Base-by-base conservation (phyloP, 2,797 vertebrate species). In the Nyctibius grandis region DNA sequence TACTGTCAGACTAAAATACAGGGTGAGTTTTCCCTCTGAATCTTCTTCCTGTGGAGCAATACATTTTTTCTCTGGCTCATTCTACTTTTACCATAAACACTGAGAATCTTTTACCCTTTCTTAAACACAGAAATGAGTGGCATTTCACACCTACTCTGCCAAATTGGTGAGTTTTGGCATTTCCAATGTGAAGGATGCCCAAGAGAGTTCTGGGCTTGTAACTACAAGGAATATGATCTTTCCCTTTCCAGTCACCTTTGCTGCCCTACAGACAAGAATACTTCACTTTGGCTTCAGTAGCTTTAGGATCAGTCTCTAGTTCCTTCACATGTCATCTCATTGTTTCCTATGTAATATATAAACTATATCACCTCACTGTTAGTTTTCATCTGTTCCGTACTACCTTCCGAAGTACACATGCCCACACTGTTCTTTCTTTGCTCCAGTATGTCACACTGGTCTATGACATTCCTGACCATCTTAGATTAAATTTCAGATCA, bases 381-480 rank as follows among this genome's bases (percentile, higher is more conserved):
- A 34, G 19, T 74, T 73, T 80, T 40, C 5, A 53, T 34, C 5
- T 73, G 3, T 68, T 80, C 29, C 9, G 5, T 47, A 10, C 20
- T 72, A 12, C 12, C 9, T 48, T 81, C 18, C 1, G 3, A 60
- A 45, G 15, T 21, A 40, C 0, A 2, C 5, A 5, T 28, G n/a
- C 22, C 18, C 26, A 54, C 34, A 5, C 2, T 56, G 2, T 21
- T 65, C 12, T 84, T 42, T 42, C 20, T 33, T 28, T 69, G 10
- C 19, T 92, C 15, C 50, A 33, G 2, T 12, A 17, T 14, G 19
- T 20, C 34, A 33, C 29, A 21, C 1, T 9, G 9, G 6, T 40
- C 63, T 85, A 53, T 4, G 5, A 7, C 4, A 8, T 34, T 77
- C 33, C 45, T 60, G 64, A 57, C 31, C 17, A 33, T 11, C 48